These are phyloP conservation scores for Pollimyrus isidori DNA, from an alignment of 2,113 vertebrate species.

Conservation along the genomic window DNA sequence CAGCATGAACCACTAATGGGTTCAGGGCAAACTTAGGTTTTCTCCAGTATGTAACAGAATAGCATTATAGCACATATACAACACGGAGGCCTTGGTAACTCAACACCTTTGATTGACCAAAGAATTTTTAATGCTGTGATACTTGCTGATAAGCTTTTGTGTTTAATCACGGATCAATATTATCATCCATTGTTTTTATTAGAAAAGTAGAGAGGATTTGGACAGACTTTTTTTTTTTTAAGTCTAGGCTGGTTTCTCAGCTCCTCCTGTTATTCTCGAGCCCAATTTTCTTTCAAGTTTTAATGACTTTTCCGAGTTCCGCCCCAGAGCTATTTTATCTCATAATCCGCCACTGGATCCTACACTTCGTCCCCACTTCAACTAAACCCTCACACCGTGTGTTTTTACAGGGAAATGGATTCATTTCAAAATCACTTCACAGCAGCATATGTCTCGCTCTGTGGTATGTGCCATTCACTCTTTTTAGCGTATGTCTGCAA, in stretches of 20 bases:
- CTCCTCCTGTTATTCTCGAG: not conserved
- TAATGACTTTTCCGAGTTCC: not conserved
- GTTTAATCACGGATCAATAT: not conserved
- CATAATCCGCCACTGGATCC: not conserved
- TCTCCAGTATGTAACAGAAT: not conserved
- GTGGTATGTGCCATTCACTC: not conserved
- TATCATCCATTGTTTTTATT: not conserved
- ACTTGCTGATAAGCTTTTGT: not conserved
- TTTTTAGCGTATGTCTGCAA: not conserved
- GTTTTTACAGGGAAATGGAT: not conserved
- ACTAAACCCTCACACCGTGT: not conserved
- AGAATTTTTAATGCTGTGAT: not conserved
- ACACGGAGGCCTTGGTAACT: not conserved
- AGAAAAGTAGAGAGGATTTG: not conserved
- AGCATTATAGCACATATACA: too few relatives aligned
- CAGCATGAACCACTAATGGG: not conserved
- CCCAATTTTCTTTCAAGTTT: not conserved
- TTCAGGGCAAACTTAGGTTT: not conserved
- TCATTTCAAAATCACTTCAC: not conserved
- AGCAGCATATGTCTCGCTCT: not conserved
- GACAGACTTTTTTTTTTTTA: not conserved
- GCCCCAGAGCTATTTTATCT: not conserved
- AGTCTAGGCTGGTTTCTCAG: not conserved
- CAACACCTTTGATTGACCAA: not conserved
- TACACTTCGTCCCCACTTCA: not conserved